Evolutionary conservation across 1,140 invertebrate species (phyloP).

Genomic region (Drosophila nebulosa): DNA sequence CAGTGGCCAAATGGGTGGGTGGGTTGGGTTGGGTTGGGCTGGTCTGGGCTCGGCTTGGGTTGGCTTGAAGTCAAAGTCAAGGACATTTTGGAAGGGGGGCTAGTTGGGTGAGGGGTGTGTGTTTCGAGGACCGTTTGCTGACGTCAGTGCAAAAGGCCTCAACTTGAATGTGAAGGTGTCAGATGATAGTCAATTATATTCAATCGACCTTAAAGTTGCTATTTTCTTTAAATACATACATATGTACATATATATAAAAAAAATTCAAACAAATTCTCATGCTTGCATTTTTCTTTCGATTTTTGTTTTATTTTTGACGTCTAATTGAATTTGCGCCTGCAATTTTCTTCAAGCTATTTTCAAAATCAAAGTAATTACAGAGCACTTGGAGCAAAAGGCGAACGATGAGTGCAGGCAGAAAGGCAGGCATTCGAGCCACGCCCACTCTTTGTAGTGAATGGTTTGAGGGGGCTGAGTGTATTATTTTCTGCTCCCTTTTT

Average conservation of each 20-base stretch:
- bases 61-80: background rate
- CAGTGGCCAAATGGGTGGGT: background rate
- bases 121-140: background rate
- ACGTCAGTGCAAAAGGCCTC: background rate
- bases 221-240: background rate
- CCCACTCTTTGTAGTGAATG: constrained; percentile 18
- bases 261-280: too few species aligned
- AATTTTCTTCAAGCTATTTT: constrained; percentile 41
- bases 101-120: too few species aligned
- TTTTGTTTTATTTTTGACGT: background rate
- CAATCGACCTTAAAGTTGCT: background rate
- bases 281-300: background rate
- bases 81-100: background rate
- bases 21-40: too few species aligned
- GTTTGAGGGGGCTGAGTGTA: background rate
- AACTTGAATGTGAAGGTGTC: background rate
- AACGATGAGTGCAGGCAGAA: background rate
- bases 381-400: background rate
- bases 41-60: too few species aligned
- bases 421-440: constrained; percentile 41
- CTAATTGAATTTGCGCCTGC: constrained; percentile 49
- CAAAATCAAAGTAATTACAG: constrained; percentile 70
- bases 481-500: constrained; percentile 35
- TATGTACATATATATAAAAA: too few species aligned
- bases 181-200: background rate